Conservation (phyloP, 92 coral and sea anemone genomes). For the Umimayanthus kanabou region DNA sequence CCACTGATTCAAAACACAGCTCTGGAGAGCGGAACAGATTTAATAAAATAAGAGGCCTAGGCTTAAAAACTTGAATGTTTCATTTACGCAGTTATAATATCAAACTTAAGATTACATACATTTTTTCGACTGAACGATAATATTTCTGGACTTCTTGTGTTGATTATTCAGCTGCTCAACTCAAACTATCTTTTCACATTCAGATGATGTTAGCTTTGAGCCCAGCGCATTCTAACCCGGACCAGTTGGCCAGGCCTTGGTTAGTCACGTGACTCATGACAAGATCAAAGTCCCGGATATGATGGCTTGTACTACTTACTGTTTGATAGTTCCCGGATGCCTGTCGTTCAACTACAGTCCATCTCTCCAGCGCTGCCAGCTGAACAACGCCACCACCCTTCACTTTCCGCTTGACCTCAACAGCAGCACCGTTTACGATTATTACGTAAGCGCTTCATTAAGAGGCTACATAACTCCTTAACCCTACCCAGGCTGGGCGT, state of each 20-base stretch:
- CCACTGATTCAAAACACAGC: no score
- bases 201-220: not conserved
- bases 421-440: not conserved
- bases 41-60: no score
- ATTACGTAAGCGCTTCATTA: not conserved
- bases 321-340: conserved; percentile 18
- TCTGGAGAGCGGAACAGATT: no score
- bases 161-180: not conserved
- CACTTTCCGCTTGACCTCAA: conserved; percentile 1
- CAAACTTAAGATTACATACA: not conserved
- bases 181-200: not conserved
- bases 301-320: conserved; percentile 22
- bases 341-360: conserved; percentile 22
- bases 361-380: conserved; percentile 6
- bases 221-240: not conserved
- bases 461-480: not conserved
- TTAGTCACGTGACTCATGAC: conserved; percentile 22
- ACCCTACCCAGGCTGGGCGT: no score
- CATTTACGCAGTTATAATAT: no score
- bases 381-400: conserved; percentile 1
- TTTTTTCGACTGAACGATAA: not conserved
- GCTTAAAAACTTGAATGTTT: no score
- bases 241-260: not conserved
- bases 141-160: not conserved
- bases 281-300: conserved; percentile 24